phyloP scores from a whole-genome alignment of 2,888 invertebrate genomes.

The Mythimna lalbum region DNA sequence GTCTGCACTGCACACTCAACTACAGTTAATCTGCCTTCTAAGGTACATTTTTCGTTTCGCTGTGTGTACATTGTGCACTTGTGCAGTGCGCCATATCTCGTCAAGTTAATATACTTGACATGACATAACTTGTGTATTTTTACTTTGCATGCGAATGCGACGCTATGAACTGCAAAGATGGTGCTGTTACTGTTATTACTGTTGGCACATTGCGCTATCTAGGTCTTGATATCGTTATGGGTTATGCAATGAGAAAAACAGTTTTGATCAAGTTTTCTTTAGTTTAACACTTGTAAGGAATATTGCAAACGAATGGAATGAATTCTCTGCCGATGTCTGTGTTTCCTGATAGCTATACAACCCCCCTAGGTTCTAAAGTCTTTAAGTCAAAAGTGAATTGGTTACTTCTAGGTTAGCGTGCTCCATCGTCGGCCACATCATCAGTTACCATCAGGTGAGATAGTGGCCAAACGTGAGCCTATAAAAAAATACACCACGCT shows the following conservation, averaged over 20 bases:
- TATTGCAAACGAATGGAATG: background rate
- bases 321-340: background rate
- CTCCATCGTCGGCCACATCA: no score
- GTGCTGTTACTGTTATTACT: background rate
- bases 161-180: slow-evolving; percentile 11
- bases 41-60: background rate
- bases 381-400: no score
- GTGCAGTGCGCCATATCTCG: slow-evolving; percentile 12
- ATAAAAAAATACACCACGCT: no score
- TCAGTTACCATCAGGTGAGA: no score
- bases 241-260: background rate
- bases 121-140: slow-evolving; percentile 35
- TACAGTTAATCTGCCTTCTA: background rate
- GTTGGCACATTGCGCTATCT: background rate
- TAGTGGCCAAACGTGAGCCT: no score
- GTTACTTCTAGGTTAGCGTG: no score
- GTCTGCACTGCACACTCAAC: background rate
- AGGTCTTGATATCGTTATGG: background rate
- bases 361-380: no score
- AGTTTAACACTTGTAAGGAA: background rate
- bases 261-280: background rate
- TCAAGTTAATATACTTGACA: slow-evolving; percentile 4
- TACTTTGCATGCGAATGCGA: slow-evolving; percentile 8
- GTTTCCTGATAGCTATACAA: no score
- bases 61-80: slow-evolving; percentile 4